These are phyloP conservation scores for Apis cerana DNA, from an alignment of 1,140 invertebrate genomes.

Conservation along the genomic window DNA sequence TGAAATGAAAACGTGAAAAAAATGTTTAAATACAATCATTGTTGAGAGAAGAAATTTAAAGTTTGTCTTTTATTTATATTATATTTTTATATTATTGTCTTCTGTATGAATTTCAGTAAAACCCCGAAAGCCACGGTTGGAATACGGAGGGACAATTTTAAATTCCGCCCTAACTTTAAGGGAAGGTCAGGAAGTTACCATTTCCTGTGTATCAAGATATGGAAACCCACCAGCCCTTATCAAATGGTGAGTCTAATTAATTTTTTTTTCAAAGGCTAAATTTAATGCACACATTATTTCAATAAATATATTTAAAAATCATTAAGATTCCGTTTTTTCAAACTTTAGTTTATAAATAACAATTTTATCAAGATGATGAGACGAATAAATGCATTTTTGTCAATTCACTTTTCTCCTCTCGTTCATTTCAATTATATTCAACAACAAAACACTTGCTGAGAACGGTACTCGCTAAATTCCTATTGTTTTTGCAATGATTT, in stretches of 20 bases:
- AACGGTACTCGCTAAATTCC: constrained; percentile 10
- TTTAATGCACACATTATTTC: not conserved
- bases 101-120: constrained; percentile 84
- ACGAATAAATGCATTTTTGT: not conserved
- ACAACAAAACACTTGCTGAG: constrained; percentile 4
- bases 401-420: not conserved
- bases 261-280: not conserved
- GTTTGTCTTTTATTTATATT: not conserved
- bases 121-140: constrained; percentile 89
- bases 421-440: not conserved
- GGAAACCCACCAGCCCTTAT: constrained; percentile 92
- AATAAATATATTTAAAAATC: not conserved
- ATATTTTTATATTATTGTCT: not conserved
- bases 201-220: constrained; percentile 92
- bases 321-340: not conserved
- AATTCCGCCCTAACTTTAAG: constrained; percentile 85
- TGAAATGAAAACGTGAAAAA: not conserved
- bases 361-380: not conserved
- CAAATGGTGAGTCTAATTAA: constrained; percentile 85
- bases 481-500: constrained; percentile 31
- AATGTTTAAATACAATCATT: not conserved
- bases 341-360: too few relatives aligned
- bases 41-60: not conserved
- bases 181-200: constrained; percentile 87
- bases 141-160: constrained; percentile 87